phyloP scores from a whole-genome alignment of 2,797 vertebrate species.

The Siniperca scherzeri region DNA sequence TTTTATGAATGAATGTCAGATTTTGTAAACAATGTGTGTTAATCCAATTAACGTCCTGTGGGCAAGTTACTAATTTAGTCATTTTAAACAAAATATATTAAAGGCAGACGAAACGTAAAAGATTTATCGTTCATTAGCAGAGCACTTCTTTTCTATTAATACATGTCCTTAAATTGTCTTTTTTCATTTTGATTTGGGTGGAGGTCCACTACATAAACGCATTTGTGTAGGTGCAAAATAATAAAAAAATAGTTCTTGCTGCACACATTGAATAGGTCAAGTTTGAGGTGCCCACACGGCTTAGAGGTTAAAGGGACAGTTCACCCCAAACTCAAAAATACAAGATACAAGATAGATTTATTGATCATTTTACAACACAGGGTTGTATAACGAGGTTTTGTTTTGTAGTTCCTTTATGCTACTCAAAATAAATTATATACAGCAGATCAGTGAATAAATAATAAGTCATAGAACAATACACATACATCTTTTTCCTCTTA shows the following conservation, averaged over 20 bases:
- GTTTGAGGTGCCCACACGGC: background rate
- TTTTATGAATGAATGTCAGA: background rate
- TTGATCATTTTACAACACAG: too few species aligned
- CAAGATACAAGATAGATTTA: too few species aligned
- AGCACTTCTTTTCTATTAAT: background rate
- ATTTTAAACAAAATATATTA: background rate
- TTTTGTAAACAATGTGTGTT: background rate
- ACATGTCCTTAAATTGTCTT: background rate
- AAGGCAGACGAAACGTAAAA: background rate
- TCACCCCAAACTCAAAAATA: too few species aligned
- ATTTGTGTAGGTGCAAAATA: background rate
- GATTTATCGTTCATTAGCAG: background rate
- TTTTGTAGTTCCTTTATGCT: too few species aligned
- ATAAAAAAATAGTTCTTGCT: background rate
- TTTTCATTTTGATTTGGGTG: background rate
- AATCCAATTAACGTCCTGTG: background rate
- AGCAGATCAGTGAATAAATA: too few species aligned
- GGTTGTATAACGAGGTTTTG: too few species aligned
- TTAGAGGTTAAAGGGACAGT: background rate
- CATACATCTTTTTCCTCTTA: too few species aligned
- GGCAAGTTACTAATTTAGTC: slow-evolving; percentile 1
- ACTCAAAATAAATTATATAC: too few species aligned
- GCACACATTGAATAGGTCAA: background rate
- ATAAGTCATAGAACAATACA: too few species aligned
- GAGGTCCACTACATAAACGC: background rate